Evolutionary conservation across 2,113 vertebrate species (phyloP).

Genomic region (Ondatra zibethicus): DNA sequence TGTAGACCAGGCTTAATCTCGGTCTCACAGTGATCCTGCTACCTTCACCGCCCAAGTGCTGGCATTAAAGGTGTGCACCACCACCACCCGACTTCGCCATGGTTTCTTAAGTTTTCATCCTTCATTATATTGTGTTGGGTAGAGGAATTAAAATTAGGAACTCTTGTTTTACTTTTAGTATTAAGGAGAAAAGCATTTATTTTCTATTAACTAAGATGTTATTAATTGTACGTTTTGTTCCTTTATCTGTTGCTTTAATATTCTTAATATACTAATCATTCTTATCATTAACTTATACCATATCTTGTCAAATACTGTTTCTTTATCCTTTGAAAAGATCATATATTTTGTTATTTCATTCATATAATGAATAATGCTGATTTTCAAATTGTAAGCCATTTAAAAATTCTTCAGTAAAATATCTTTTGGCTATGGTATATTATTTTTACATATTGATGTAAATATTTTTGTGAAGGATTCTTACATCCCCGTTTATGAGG

Average conservation of each 20-base stretch:
- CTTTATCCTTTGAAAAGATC: background rate
- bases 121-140: background rate
- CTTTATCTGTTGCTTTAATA: background rate
- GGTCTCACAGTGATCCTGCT: too few relatives aligned
- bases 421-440: background rate
- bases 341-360: background rate
- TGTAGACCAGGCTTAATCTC: too few relatives aligned
- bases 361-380: background rate
- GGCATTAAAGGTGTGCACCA: too few relatives aligned
- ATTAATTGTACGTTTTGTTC: background rate
- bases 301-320: background rate
- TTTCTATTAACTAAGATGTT: background rate
- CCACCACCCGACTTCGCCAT: too few relatives aligned
- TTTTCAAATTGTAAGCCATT: background rate
- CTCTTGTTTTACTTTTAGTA: background rate
- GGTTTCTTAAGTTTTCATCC: background rate
- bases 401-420: background rate
- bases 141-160: background rate
- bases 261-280: background rate
- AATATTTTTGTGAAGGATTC: background rate
- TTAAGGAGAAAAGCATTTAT: background rate
- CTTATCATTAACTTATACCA: background rate
- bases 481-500: background rate
- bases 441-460: background rate
- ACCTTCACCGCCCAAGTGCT: too few relatives aligned